Percentiles rank a stretch among this genome's conserved stretches.
phyloP scores from a whole-genome alignment of 2,888 invertebrate species.

The Caenorhabditis becei region DNA sequence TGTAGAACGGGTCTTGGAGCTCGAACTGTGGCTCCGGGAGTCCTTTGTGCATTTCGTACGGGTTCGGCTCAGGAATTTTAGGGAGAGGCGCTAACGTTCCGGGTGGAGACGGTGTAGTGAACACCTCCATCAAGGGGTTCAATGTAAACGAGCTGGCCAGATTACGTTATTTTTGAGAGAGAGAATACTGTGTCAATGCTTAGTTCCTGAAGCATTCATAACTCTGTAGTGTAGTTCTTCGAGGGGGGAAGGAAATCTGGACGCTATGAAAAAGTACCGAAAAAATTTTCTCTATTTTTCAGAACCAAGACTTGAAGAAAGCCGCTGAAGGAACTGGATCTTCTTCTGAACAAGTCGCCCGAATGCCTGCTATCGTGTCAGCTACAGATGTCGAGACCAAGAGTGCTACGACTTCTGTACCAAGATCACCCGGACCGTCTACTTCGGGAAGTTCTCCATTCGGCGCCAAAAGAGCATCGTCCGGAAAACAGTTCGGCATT shows the following conservation, averaged over 20 bases:
- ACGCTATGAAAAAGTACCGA: too few relatives aligned
- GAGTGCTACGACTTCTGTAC: background rate
- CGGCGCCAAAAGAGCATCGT: background rate
- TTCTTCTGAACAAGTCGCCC: conserved; percentile 16
- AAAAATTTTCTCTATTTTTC: too few relatives aligned
- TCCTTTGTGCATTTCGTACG: conserved; percentile 32
- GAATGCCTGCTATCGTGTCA: conserved; percentile 30
- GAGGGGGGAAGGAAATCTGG: background rate
- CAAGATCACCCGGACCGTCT: conserved; percentile 7
- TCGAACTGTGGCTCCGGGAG: conserved; percentile 66
- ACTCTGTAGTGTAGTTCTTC: conserved; percentile 29
- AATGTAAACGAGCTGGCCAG: conserved; percentile 74
- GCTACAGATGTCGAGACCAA: conserved; percentile 50
- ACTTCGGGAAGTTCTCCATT: background rate
- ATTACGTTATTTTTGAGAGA: conserved; percentile 44
- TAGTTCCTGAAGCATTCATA: conserved; percentile 25
- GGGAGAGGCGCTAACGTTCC: conserved; percentile 44
- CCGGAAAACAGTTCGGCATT: too few relatives aligned
- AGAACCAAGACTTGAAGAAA: conserved; percentile 35
- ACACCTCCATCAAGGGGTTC: conserved; percentile 75
- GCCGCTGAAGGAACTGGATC: background rate
- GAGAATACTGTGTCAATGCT: conserved; percentile 46
- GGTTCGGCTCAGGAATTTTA: conserved; percentile 31
- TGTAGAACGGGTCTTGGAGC: conserved; percentile 77
- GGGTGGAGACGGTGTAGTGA: conserved; percentile 67